Base-by-base conservation (phyloP, 2,888 invertebrate species). In the Tachystola acroxantha region DNA sequence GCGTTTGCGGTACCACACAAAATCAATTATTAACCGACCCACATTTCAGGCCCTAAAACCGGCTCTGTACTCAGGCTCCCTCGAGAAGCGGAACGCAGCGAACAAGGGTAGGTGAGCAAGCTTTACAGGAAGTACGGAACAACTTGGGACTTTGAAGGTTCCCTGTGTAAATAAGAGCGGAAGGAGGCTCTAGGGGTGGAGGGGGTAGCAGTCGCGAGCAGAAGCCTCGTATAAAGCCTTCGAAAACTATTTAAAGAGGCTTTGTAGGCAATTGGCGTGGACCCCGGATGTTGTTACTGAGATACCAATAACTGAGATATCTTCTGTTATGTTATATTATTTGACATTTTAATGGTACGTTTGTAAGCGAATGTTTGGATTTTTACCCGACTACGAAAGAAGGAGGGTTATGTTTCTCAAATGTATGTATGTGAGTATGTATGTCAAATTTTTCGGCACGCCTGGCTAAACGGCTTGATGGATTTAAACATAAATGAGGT, bases 201-300 rank as follows among this genome's bases (percentile, higher is more conserved):
- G 45, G 45, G 42, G 46, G 43, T 39, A 40, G 53, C 53, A 64
- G 63, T 68, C 71, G 62, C 54, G 46, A 62, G 59, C 71, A 70
- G 65, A 65, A 57, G 61, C 55, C 62, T 51, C 50, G 63, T 62
- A 59, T 64, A 66, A 69, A 68, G 69, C 68, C 68, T 74, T 78
- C 64, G 64, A 73, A 76, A 81, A 78, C 77, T 79, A 80, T 81
- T 80, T 78, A 74, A 73, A 74, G 65, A 70, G 70, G 77, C 75
- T 78, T 73, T 68, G 59, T 59, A 63, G 58, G 70, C 68, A 74
- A 76, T 74, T 63, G 70, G 63, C 47, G 49, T 47, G 54, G 55
- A 51, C 46, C 25, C 36, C 32, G 39, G 39, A 46, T 41, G 37
- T 22, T n/a, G n/a, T n/a, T n/a, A 11, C n/a, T 4, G 12, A 25